Evolutionary conservation across 2,797 vertebrate species (phyloP).

Genomic region (Syngnathus acus): DNA sequence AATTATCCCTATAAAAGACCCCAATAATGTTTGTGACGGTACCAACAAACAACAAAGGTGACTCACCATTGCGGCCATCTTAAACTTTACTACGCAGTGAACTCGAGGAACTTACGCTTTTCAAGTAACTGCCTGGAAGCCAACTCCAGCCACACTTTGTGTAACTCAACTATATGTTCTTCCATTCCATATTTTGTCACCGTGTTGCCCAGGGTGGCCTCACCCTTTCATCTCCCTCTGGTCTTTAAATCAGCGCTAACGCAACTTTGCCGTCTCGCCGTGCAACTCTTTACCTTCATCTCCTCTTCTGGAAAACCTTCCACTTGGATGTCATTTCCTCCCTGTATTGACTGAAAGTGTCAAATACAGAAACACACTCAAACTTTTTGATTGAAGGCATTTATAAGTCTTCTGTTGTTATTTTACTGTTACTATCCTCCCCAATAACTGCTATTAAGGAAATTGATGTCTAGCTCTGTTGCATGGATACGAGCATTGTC

Average conservation of each 20-base stretch:
- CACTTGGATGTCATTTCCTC: conserved; percentile 9
- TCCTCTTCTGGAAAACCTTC: conserved; percentile 6
- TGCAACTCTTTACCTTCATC: conserved; percentile 39
- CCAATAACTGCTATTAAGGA: conserved; percentile 16
- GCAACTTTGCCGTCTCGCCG: conserved; percentile 35
- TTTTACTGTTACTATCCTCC: conserved; percentile 9
- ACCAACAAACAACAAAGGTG: not conserved
- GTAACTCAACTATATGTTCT: conserved; percentile 8
- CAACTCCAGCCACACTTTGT: not conserved
- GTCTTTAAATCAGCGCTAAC: conserved; percentile 48
- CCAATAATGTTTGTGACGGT: not conserved
- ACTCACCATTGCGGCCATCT: not conserved
- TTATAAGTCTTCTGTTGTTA: not conserved
- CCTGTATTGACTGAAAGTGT: conserved; percentile 4
- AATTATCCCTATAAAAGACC: not conserved
- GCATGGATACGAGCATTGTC: not conserved
- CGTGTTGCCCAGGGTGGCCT: conserved; percentile 35
- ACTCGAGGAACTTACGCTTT: not conserved
- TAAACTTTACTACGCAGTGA: not conserved
- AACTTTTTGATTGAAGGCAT: no score
- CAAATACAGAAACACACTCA: not conserved
- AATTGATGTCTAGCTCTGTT: conserved; percentile 14
- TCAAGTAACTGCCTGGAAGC: not conserved
- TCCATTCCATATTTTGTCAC: not conserved
- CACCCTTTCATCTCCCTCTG: conserved; percentile 53